Evolutionary conservation across 2,888 invertebrate genomes (phyloP).

Genomic region (Aspidapion aeneum): DNA sequence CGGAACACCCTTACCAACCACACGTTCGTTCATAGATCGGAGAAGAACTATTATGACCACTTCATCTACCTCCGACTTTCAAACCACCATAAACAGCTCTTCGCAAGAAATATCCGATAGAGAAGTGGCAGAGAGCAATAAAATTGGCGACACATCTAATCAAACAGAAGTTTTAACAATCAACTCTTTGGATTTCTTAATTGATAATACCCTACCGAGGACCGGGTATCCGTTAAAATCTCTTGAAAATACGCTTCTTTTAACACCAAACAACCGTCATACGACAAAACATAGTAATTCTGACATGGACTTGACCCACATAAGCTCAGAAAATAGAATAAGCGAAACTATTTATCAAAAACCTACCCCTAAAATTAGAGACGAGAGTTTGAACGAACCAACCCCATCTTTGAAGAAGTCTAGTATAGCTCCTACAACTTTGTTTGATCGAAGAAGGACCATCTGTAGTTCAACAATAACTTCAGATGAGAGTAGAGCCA

Average conservation of each 20-base stretch:
- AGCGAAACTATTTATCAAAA: background rate
- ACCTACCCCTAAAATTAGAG: background rate
- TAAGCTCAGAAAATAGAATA: background rate
- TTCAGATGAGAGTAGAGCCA: background rate
- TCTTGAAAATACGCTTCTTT: slow-evolving; percentile 3
- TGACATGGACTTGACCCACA: slow-evolving; percentile 19
- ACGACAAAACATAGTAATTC: background rate
- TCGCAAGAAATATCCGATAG: background rate
- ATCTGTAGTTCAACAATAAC: slow-evolving; percentile 8
- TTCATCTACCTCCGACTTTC: background rate
- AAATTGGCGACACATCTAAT: slow-evolving; percentile 2
- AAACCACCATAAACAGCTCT: background rate
- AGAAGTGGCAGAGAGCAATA: slow-evolving; percentile 8
- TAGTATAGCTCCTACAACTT: background rate
- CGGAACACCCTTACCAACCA: slow-evolving; percentile 31
- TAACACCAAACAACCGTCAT: background rate
- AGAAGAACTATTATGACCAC: slow-evolving; percentile 26
- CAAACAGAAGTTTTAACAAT: slow-evolving; percentile 1
- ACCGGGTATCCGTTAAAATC: slow-evolving; percentile 2
- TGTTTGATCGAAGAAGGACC: slow-evolving; percentile 17
- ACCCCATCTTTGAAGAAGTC: background rate
- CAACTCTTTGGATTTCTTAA: slow-evolving; percentile 12
- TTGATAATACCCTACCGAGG: background rate
- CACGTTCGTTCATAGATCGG: slow-evolving; percentile 27
- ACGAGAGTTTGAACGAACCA: background rate